Base-by-base conservation (phyloP, 2,888 invertebrate species). In the Cinara cedri region DNA sequence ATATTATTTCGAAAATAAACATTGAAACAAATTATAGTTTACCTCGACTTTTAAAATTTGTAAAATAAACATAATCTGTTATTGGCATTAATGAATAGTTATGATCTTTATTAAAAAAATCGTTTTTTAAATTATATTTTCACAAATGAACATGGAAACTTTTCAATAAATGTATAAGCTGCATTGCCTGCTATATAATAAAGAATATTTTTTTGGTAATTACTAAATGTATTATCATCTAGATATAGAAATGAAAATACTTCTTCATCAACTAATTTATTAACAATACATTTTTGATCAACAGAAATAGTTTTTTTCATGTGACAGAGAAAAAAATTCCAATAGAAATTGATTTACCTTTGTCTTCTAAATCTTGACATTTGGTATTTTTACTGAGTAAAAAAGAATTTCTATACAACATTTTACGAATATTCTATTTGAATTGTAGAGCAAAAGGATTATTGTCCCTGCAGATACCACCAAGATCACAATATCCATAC, bases 381-480 rank as follows among this genome's bases (percentile, higher is more conserved):
- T 78, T 78, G 4, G 55, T 44, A 70, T 70, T 70, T 57, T 70
- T 78, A 54, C 68, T 60, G 1, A 42, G 11, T n/a, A n/a, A 42
- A 8, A 71, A 14, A 24, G 70, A 68, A 81, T 81, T 82, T 75
- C 76, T 24, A 34, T 75, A 60, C 11, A 82, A 63, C 66, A 81
- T 70, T 70, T 82, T 80, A 21, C 81, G 55, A 49, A 82, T 68
- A 21, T 51, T n/a, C 71, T 72, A 81, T 51, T 42, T 42, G 3
- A 82, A 71, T 66, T 82, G 66, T 34, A 63, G 54, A 3, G 65
- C 68, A 54, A 60, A 66, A 51, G 81, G 81, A 57, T 81, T 82
- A 71, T 82, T 81, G 62, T 81, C 81, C 65, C 81, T n/a, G n/a
- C n/a, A 49, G 19, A 55, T 55, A 55, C 55, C 55, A 19, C 21